These are phyloP conservation scores for Agapornis roseicollis DNA, from an alignment of 2,113 vertebrate genomes.

Conservation along the genomic window DNA sequence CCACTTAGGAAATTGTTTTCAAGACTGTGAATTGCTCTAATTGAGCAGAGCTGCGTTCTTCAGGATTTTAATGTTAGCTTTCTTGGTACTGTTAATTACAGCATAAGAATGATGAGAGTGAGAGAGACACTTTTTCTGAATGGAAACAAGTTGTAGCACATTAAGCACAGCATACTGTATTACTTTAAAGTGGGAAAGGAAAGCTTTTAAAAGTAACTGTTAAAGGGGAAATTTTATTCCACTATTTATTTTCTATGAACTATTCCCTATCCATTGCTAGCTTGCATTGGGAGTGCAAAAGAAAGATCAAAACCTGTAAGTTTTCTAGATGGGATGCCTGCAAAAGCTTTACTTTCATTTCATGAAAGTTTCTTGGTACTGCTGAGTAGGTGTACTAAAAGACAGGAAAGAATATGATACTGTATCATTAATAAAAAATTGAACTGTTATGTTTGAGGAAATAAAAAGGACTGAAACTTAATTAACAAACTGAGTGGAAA, in stretches of 20 bases:
- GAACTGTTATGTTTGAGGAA: conserved; percentile 78
- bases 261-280: background rate
- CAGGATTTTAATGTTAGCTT: conserved; percentile 51
- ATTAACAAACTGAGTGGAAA: conserved; percentile 84
- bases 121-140: conserved; percentile 35
- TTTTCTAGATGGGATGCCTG: conserved; percentile 28
- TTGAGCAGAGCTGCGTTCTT: conserved; percentile 57
- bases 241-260: conserved; percentile 36
- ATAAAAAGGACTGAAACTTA: conserved; percentile 80
- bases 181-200: conserved; percentile 20
- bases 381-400: conserved; percentile 59
- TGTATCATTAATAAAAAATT: conserved; percentile 73
- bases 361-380: conserved; percentile 66
- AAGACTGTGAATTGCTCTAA: conserved; percentile 66
- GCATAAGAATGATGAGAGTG: conserved; percentile 29
- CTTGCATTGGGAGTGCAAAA: conserved; percentile 48
- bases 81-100: conserved; percentile 63
- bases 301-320: conserved; percentile 10
- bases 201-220: conserved; percentile 36
- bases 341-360: conserved; percentile 58
- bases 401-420: conserved; percentile 76
- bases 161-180: background rate
- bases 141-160: conserved; percentile 16
- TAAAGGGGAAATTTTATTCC: conserved; percentile 40
- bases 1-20: conserved; percentile 24